Conservation (phyloP, 2,888 invertebrate species). For the Chirona hameri region DNA sequence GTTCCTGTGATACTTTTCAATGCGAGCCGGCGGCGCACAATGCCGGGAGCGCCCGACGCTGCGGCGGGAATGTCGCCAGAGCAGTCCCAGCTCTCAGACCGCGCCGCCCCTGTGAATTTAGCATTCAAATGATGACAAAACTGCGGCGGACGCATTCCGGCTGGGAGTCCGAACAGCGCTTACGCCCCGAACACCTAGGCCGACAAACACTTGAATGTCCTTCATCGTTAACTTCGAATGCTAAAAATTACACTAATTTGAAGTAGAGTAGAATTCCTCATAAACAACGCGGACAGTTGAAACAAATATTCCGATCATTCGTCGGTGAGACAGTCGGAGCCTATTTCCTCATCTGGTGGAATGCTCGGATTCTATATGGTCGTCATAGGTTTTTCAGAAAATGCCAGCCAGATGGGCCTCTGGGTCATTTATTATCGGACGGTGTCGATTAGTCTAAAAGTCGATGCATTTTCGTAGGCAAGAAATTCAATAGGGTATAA, state of each 20-base stretch:
- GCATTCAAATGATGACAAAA: slow-evolving; percentile 22
- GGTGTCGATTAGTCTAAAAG: too few relatives aligned
- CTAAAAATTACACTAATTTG: background rate
- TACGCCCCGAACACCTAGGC: background rate
- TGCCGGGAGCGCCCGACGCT: background rate
- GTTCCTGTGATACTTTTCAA: background rate
- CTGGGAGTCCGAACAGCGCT: background rate
- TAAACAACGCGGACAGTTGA: background rate
- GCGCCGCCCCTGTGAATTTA: background rate
- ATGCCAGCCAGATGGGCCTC: background rate
- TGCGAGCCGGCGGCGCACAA: slow-evolving; percentile 1
- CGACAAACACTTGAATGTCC: slow-evolving; percentile 2
- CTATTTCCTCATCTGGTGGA: background rate
- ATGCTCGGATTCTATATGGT: background rate
- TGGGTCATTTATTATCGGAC: background rate
- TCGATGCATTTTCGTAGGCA: too few relatives aligned
- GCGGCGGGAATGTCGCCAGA: background rate
- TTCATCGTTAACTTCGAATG: background rate
- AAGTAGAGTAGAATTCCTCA: background rate
- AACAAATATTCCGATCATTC: background rate
- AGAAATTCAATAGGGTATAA: too few relatives aligned
- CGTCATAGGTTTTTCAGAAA: background rate
- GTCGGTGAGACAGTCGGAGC: background rate
- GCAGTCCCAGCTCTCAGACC: background rate
- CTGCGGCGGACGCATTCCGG: background rate